A percentile compares a stretch with the other conserved stretches of the same genome.
Conservation (phyloP, 2,113 vertebrate genomes). For the Mormoops blainvillei region DNA sequence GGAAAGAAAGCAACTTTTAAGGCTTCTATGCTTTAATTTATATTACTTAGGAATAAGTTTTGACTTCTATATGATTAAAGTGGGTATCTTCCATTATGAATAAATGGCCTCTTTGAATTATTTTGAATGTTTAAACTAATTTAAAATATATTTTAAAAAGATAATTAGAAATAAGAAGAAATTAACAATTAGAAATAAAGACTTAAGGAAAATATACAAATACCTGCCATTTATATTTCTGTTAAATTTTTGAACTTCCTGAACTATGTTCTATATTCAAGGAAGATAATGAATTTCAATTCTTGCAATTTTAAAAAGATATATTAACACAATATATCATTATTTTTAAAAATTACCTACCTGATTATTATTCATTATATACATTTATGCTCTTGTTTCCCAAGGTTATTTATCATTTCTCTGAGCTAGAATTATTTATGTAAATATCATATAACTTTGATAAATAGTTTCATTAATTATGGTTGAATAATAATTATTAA, state of each 20-base stretch:
- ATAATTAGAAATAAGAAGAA: not conserved
- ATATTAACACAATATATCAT: slow-evolving; percentile 11
- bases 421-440: not conserved
- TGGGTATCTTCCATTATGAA: not conserved
- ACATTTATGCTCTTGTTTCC: not conserved
- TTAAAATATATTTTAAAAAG: not conserved
- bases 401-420: slow-evolving; percentile 3
- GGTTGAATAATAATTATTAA: not conserved
- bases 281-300: not conserved
- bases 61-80: not conserved
- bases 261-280: not conserved
- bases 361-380: not conserved
- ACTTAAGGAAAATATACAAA: not conserved
- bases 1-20: not conserved
- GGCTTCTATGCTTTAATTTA: not conserved
- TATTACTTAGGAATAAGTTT: not conserved
- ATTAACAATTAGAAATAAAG: not conserved
- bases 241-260: not conserved
- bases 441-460: not conserved
- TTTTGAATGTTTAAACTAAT: not conserved
- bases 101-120: slow-evolving; percentile 12
- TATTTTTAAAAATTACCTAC: not conserved
- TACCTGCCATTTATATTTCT: not conserved
- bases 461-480: slow-evolving; percentile 9
- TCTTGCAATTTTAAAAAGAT: not conserved